phyloP scores from a whole-genome alignment of 2,888 invertebrate genomes.

The Campoletis raptor region DNA sequence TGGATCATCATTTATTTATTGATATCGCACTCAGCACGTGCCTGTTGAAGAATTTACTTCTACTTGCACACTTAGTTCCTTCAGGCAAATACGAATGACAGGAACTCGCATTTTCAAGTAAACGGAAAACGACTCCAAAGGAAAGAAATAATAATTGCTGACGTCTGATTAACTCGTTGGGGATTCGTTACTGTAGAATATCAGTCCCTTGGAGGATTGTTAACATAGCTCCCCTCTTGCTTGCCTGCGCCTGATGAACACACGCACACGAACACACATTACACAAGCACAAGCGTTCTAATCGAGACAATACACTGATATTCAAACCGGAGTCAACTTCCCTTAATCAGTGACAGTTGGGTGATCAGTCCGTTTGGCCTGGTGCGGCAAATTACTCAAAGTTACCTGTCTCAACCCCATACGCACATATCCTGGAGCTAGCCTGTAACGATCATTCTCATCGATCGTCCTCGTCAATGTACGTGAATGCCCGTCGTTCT shows the following conservation, averaged over 20 bases:
- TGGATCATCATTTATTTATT: too few species aligned
- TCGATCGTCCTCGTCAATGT: slow-evolving; percentile 17
- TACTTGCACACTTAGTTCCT: too few species aligned
- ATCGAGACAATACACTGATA: slow-evolving; percentile 15
- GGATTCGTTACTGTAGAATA: slow-evolving; percentile 8
- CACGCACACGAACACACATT: neutral
- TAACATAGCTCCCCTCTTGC: neutral
- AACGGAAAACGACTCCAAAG: neutral
- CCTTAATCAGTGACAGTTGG: slow-evolving; percentile 49
- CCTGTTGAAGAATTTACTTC: too few species aligned
- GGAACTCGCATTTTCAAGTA: neutral
- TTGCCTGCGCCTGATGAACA: slow-evolving; percentile 13
- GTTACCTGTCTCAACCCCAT: slow-evolving; percentile 23
- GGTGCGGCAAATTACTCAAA: slow-evolving; percentile 52
- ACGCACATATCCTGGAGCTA: slow-evolving; percentile 3
- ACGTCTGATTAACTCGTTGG: neutral
- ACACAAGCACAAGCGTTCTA: slow-evolving; percentile 7
- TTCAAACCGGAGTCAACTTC: slow-evolving; percentile 22
- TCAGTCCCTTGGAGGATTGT: slow-evolving; percentile 20
- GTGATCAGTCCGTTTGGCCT: slow-evolving; percentile 52
- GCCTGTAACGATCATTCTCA: slow-evolving; percentile 15
- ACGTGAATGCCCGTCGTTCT: neutral
- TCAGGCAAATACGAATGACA: too few species aligned
- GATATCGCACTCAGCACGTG: too few species aligned
- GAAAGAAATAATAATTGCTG: neutral